Conservation (phyloP, 2,797 vertebrate genomes). For the Caiman crocodilus region DNA sequence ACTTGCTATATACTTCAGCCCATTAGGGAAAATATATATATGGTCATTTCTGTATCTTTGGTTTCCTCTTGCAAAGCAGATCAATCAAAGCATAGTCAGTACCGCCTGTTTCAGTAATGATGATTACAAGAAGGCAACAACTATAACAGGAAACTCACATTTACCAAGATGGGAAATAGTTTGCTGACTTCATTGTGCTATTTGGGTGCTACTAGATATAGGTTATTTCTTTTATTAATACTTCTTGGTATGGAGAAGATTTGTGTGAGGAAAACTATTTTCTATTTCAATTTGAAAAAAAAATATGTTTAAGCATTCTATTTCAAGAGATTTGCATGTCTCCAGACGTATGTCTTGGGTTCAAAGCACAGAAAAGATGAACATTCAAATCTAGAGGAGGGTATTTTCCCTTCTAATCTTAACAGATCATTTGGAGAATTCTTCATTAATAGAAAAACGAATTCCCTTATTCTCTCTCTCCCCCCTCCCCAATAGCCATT, state of each 20-base stretch:
- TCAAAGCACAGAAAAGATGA: neutral
- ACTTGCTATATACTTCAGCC: neutral
- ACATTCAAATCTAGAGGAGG: neutral
- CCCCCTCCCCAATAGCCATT: neutral
- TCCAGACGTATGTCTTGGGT: neutral
- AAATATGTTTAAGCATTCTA: neutral
- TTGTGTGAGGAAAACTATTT: neutral
- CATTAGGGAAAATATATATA: neutral
- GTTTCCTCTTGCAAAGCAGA: neutral
- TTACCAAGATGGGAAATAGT: conserved; percentile 39
- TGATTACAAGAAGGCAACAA: neutral
- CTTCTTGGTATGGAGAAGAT: conserved; percentile 1
- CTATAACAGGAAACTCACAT: neutral
- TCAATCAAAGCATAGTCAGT: neutral
- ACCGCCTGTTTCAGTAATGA: neutral
- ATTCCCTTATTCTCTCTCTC: neutral
- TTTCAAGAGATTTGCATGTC: neutral
- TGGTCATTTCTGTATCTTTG: neutral
- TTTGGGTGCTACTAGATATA: neutral
- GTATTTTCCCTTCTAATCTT: neutral
- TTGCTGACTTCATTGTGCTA: neutral
- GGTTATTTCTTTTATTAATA: neutral
- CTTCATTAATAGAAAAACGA: neutral
- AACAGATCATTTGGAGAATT: neutral
- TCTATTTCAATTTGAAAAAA: neutral